Percentiles rank a stretch among this genome's conserved stretches.
Evolutionary conservation across 2,113 vertebrate species (phyloP).

Genomic region (Passer montanus): DNA sequence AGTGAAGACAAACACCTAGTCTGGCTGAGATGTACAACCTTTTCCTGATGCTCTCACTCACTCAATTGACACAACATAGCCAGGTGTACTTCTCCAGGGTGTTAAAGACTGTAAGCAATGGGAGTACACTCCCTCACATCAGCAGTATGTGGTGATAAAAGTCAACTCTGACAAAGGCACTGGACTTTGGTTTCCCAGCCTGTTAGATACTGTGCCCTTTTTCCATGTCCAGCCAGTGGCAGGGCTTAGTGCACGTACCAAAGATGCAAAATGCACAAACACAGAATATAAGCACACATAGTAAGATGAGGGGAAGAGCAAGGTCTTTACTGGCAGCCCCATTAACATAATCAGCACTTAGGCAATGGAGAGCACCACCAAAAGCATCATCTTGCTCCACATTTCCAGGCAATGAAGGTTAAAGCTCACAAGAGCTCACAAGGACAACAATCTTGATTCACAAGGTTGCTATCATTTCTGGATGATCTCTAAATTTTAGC

Average conservation of each 20-base stretch:
- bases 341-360: background rate
- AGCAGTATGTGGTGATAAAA: background rate
- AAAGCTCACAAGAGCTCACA: background rate
- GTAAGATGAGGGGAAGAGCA: background rate
- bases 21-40: background rate
- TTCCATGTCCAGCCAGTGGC: background rate
- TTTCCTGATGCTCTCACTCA: background rate
- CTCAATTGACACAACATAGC: background rate
- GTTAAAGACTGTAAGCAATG: background rate
- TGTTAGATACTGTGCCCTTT: background rate
- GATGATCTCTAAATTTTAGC: background rate
- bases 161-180: background rate
- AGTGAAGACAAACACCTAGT: background rate
- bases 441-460: background rate
- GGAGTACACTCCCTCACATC: background rate
- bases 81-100: background rate
- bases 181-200: background rate
- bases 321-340: background rate
- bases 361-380: background rate
- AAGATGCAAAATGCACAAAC: background rate
- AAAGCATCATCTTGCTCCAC: background rate
- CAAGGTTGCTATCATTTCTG: background rate
- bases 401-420: background rate
- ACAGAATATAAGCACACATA: background rate
- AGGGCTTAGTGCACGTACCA: background rate